Conservation (phyloP, 2,888 invertebrate species). For the Lithophane ornitopus region DNA sequence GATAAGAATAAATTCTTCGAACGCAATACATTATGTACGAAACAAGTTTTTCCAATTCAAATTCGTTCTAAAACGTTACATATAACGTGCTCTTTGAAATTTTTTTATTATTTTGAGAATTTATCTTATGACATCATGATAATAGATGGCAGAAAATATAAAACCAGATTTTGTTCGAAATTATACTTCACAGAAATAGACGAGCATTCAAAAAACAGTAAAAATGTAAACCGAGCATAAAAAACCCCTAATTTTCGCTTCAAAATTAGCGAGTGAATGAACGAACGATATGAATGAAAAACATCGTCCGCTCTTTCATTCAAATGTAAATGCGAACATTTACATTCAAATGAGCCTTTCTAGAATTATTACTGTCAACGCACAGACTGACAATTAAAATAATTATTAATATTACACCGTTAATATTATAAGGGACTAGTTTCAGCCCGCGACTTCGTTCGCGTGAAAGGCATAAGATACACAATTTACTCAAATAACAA, state of each 20-base stretch:
- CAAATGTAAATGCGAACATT: conserved; percentile 81
- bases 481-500: too few species aligned
- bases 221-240: conserved; percentile 8
- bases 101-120: background rate
- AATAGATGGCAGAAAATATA: too few species aligned
- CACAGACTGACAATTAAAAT: conserved; percentile 35
- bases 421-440: conserved; percentile 1
- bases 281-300: conserved; percentile 65
- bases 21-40: background rate
- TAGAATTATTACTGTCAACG: conserved; percentile 67
- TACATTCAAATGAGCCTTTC: conserved; percentile 74
- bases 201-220: conserved; percentile 10
- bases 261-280: conserved; percentile 62
- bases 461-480: too few species aligned
- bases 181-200: conserved; percentile 4
- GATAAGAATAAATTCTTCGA: background rate
- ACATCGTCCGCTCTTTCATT: conserved; percentile 74
- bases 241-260: conserved; percentile 37
- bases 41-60: background rate
- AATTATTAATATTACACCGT: conserved; percentile 44
- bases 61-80: background rate
- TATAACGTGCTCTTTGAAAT: too few species aligned
- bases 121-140: background rate
- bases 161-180: conserved; percentile 2
- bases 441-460: too few species aligned